Base-by-base conservation (phyloP, 2,888 invertebrate genomes). In the Acronicta leporina region DNA sequence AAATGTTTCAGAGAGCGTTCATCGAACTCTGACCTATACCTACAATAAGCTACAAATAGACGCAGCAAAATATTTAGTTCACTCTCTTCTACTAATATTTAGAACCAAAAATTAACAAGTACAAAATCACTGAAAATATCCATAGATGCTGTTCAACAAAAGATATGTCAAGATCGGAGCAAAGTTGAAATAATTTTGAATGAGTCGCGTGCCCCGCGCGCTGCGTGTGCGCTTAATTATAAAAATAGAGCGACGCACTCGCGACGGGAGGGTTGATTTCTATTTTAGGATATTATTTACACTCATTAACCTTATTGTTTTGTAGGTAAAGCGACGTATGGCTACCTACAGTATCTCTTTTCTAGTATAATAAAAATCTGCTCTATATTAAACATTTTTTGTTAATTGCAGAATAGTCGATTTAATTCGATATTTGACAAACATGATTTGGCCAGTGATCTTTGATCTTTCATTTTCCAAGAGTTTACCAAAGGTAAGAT, bases 181-280 rank as follows among this genome's bases (percentile, higher is more conserved):
- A 77, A 73, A 74, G 75, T 78, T 76, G 64, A 65, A 80, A 80
- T 82, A 79, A 76, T 81, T 85, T 79, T 85, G 75, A 86, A 80
- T 81, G 64, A 81, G 87, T 84, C 86, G 82, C 86, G 89, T 87
- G 89, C 85, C 76, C 76, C 59, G 63, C 67, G 62, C 74, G 73
- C 73, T 79, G 86, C 82, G 83, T 81, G 83, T 78, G 83, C 80
- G 77, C 77, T 15, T 66, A 66, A 76, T 78, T 74, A 79, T 83
- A 88, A 82, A 92, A 89, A 92, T 92, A 93, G 86, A 82, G 65
- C 75, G 83, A 83, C 85, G 81, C 84, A 63, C 77, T 83, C 84
- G 83, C 86, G 75, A 81, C 81, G 83, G 88, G 91, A 91, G 92
- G 92, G 90, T 86, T 86, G 72, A 68, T 79, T 75, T 81, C 90